Conservation (phyloP, 2,113 vertebrate species). For the Pavo muticus region DNA sequence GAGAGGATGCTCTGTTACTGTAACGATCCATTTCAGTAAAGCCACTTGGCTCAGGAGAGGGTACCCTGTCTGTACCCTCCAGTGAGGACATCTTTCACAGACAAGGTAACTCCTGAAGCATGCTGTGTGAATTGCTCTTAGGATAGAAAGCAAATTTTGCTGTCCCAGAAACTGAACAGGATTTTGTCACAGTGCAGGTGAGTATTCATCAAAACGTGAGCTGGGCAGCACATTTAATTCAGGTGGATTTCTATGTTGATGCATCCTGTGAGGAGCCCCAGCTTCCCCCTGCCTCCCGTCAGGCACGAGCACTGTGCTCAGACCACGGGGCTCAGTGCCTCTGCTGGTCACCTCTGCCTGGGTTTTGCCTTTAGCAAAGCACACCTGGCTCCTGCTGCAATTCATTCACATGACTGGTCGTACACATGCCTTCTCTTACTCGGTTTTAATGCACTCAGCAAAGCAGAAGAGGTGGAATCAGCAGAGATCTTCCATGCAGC, state of each 20-base stretch:
- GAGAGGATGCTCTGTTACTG: background rate
- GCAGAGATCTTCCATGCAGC: background rate
- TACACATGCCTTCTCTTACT: accelerated
- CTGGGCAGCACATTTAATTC: background rate
- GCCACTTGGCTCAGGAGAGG: background rate
- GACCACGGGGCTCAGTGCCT: background rate
- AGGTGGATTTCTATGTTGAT: background rate
- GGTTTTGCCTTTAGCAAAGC: background rate
- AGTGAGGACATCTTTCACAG: background rate
- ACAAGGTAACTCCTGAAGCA: background rate
- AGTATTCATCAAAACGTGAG: background rate
- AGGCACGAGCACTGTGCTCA: accelerated
- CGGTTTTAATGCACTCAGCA: background rate
- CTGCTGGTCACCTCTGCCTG: background rate
- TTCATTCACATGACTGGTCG: background rate
- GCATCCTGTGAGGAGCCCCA: background rate
- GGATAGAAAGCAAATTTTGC: background rate
- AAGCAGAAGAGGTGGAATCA: background rate
- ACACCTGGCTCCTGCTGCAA: background rate
- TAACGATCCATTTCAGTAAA: background rate
- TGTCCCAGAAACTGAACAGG: background rate
- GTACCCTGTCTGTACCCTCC: background rate
- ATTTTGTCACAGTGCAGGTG: background rate
- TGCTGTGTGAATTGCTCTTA: accelerated
- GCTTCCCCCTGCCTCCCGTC: background rate